A percentile compares a stretch with the other conserved stretches of the same genome.
Evolutionary conservation across 2,888 invertebrate genomes (phyloP).

Genomic region (Drosophila kuntzei): DNA sequence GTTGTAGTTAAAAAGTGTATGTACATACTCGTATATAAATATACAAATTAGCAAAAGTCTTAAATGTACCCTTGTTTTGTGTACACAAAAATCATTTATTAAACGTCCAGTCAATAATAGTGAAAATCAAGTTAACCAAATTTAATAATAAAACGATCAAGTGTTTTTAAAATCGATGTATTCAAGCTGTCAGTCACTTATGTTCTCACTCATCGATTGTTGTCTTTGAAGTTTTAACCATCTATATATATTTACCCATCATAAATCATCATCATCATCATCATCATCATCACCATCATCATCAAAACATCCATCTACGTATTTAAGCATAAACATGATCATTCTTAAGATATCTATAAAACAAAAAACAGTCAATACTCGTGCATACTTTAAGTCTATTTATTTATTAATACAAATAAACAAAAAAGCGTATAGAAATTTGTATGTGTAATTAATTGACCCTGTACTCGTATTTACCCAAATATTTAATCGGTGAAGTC

Average conservation of each 20-base stretch:
- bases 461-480: slow-evolving; percentile 6
- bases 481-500: slow-evolving; percentile 58
- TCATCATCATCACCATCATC: slow-evolving; percentile 18
- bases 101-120: slow-evolving; percentile 41
- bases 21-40: slow-evolving; percentile 44
- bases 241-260: slow-evolving; percentile 54
- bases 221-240: slow-evolving; percentile 80
- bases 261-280: slow-evolving; percentile 42
- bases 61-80: slow-evolving; percentile 48
- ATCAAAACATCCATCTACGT: slow-evolving; percentile 2
- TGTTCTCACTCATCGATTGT: slow-evolving; percentile 77
- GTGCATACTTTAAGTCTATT: slow-evolving; percentile 16
- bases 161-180: slow-evolving; percentile 44
- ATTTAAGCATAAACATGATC: slow-evolving; percentile 2
- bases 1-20: slow-evolving; percentile 58
- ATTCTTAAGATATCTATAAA: slow-evolving; percentile 13
- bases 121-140: slow-evolving; percentile 21
- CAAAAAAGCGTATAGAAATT: slow-evolving; percentile 2
- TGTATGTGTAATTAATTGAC: slow-evolving; percentile 14
- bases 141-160: slow-evolving; percentile 31
- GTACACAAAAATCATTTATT: slow-evolving; percentile 41
- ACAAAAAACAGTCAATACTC: slow-evolving; percentile 14
- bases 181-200: slow-evolving; percentile 69
- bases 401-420: slow-evolving; percentile 2
- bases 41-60: slow-evolving; percentile 42